Evolutionary conservation across 2,797 vertebrate species (phyloP).

Genomic region (Coendou prehensilis): DNA sequence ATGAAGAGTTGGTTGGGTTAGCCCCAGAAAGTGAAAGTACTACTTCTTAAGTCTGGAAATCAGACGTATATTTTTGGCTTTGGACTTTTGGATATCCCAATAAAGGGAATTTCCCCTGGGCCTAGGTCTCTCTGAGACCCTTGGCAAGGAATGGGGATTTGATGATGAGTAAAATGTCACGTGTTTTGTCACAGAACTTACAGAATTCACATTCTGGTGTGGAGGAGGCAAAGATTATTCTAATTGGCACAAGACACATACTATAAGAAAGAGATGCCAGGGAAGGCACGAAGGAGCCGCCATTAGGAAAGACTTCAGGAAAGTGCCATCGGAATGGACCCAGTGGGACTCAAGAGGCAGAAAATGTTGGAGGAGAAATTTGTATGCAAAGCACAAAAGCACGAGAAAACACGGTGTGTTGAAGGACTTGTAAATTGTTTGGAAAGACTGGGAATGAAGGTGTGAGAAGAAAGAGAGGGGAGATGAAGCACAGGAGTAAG

Average conservation of each 20-base stretch:
- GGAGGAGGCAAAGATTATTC: not conserved
- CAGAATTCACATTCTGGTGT: not conserved
- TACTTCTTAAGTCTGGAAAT: constrained; percentile 5
- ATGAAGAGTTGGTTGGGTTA: not conserved
- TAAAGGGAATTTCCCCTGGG: not conserved
- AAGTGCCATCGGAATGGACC: not conserved
- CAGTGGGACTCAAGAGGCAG: not conserved
- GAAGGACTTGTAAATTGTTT: not conserved
- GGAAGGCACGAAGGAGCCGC: not conserved
- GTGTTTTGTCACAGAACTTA: not conserved
- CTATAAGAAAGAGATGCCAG: not conserved
- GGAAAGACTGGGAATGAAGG: not conserved
- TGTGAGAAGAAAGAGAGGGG: not conserved
- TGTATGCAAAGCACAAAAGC: not conserved
- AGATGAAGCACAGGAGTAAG: not conserved
- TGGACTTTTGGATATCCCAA: not conserved
- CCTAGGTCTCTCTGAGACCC: not conserved
- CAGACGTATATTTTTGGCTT: not conserved
- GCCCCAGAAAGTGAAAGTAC: not conserved
- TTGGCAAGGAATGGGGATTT: not conserved
- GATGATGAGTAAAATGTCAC: not conserved
- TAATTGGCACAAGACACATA: not conserved
- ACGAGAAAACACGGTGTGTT: not conserved
- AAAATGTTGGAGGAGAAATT: not conserved
- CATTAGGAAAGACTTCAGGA: not conserved